These are phyloP conservation scores for Pristiophorus japonicus DNA, from an alignment of 2,113 vertebrate species.

Conservation along the genomic window DNA sequence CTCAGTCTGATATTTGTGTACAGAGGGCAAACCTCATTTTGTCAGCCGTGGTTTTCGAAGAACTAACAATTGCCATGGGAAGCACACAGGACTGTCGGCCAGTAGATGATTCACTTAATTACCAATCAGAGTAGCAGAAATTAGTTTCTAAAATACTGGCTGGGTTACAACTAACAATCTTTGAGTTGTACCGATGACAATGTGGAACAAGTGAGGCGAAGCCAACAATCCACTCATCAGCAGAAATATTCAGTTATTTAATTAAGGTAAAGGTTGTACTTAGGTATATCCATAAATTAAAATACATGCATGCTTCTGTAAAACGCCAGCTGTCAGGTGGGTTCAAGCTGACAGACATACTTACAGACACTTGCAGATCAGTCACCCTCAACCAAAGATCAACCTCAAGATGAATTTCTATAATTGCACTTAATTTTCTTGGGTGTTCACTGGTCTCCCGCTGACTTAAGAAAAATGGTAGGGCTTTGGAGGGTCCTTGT, in stretches of 20 bases:
- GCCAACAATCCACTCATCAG: too few species aligned
- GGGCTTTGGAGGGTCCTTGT: not conserved
- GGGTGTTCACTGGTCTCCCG: not conserved
- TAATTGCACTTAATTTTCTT: not conserved
- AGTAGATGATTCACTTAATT: slow-evolving; percentile 94
- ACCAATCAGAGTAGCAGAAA: slow-evolving; percentile 63
- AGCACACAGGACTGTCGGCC: slow-evolving; percentile 71
- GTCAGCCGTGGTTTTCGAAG: slow-evolving; percentile 76
- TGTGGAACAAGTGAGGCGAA: not conserved
- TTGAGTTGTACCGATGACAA: not conserved
- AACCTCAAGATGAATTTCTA: not conserved
- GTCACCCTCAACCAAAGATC: not conserved
- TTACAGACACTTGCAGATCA: not conserved
- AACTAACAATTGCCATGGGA: slow-evolving; percentile 73
- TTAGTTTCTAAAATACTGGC: slow-evolving; percentile 62
- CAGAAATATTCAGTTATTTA: not conserved
- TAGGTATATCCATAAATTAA: not conserved
- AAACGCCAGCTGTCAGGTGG: not conserved
- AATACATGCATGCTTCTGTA: not conserved
- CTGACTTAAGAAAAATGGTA: too few species aligned
- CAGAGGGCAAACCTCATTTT: slow-evolving; percentile 82
- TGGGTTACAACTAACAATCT: not conserved
- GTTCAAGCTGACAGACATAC: not conserved
- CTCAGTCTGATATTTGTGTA: slow-evolving; percentile 79
- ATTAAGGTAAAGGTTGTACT: not conserved